Percentiles rank a stretch among this genome's conserved stretches.
These are phyloP conservation scores for Pangasius djambal DNA, from an alignment of 2,797 vertebrate species.

Conservation along the genomic window DNA sequence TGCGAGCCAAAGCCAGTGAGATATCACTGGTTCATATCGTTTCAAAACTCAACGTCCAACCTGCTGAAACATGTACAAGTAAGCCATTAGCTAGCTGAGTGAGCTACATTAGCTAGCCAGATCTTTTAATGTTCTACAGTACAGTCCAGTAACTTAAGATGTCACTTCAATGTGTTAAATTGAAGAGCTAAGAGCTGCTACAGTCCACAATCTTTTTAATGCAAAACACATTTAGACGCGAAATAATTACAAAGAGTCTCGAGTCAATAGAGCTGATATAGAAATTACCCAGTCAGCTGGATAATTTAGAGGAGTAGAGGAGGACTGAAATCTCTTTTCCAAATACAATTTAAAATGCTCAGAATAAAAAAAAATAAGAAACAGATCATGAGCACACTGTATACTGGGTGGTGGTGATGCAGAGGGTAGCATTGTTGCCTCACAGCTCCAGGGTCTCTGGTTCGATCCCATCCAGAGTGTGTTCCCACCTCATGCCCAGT, in stretches of 20 bases:
- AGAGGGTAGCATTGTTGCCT: background rate
- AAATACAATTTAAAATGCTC: background rate
- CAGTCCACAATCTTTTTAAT: background rate
- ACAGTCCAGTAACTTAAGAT: background rate
- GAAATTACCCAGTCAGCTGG: background rate
- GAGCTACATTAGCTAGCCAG: background rate
- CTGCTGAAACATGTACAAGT: background rate
- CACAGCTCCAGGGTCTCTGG: background rate
- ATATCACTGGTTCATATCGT: background rate
- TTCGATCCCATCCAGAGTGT: background rate
- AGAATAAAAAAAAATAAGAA: background rate
- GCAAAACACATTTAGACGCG: background rate
- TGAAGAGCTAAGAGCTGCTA: background rate
- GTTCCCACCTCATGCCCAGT: background rate
- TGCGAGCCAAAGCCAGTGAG: background rate
- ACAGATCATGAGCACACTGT: background rate
- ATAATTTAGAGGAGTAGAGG: background rate
- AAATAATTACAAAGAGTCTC: background rate
- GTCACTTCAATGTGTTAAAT: background rate
- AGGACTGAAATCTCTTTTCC: background rate
- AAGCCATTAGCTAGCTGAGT: background rate
- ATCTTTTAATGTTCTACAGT: background rate
- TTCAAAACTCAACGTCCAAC: background rate
- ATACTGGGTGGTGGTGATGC: background rate
- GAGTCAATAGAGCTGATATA: background rate